These are phyloP conservation scores for Apogon hyalosoma DNA, from an alignment of 2,797 vertebrate species.

Conservation along the genomic window DNA sequence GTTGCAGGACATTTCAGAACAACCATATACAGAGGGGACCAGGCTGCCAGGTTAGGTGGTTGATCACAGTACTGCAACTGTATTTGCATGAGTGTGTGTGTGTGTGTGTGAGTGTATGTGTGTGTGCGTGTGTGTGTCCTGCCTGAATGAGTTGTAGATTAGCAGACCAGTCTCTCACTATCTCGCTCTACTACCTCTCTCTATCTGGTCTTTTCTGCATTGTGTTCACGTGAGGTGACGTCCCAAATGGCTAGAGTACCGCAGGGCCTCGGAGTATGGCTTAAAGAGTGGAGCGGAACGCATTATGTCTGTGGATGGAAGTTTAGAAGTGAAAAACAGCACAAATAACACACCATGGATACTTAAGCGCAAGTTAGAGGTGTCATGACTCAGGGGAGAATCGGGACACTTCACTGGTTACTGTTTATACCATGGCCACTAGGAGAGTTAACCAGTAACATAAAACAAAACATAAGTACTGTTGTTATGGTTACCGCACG, in stretches of 20 bases:
- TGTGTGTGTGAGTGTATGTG: constrained; percentile 12
- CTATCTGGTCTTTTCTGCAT: constrained; percentile 78
- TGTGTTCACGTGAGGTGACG: constrained; percentile 76
- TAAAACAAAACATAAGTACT: no score
- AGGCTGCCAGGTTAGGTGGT: constrained; percentile 80
- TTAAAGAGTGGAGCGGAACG: constrained; percentile 81
- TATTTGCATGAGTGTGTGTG: constrained; percentile 25
- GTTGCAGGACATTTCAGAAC: constrained; percentile 84
- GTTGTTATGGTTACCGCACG: no score
- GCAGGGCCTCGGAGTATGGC: constrained; percentile 77
- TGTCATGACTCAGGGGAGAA: no score
- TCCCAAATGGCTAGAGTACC: constrained; percentile 60
- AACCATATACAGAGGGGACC: constrained; percentile 76
- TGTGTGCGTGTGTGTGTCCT: constrained; percentile 20
- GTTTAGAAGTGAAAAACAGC: constrained; percentile 27
- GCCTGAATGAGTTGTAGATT: constrained; percentile 48
- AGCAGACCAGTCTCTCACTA: constrained; percentile 56
- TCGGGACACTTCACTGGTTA: no score
- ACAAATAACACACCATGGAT: not conserved
- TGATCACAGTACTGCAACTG: constrained; percentile 66
- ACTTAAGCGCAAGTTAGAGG: no score
- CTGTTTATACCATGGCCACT: no score
- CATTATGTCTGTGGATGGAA: constrained; percentile 82
- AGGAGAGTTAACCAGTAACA: no score
- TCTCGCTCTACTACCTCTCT: constrained; percentile 59